These are phyloP conservation scores for Antennarius maculatus DNA, from an alignment of 2,797 vertebrate genomes.

Conservation along the genomic window DNA sequence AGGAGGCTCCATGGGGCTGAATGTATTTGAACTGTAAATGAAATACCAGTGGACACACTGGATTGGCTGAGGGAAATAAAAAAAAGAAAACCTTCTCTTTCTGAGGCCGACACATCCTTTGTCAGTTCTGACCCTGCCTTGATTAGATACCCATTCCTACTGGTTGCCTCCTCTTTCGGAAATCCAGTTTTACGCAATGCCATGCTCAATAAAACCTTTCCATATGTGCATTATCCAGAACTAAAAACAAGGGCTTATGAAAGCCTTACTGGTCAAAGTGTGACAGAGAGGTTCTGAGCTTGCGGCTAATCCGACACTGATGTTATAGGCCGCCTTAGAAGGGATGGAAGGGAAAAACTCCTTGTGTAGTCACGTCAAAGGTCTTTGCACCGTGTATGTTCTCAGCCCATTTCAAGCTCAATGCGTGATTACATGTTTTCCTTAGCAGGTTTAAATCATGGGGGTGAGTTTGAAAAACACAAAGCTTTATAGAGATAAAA, in stretches of 20 bases:
- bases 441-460: neutral
- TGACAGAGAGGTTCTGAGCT: constrained; percentile 54
- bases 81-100: constrained; percentile 36
- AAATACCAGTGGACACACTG: constrained; percentile 31
- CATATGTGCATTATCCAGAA: constrained; percentile 73
- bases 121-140: constrained; percentile 29
- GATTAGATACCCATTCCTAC: constrained; percentile 56
- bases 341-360: constrained; percentile 46
- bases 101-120: constrained; percentile 22
- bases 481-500: constrained; percentile 6
- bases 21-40: constrained; percentile 68
- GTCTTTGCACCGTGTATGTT: constrained; percentile 25
- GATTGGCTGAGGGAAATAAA: constrained; percentile 37
- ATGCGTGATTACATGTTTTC: constrained; percentile 23
- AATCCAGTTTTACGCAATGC: constrained; percentile 72
- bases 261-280: constrained; percentile 58
- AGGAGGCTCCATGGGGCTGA: constrained; percentile 40
- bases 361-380: constrained; percentile 38
- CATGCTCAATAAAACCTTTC: constrained; percentile 72
- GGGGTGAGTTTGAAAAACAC: neutral
- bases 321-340: constrained; percentile 60
- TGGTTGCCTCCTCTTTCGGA: constrained; percentile 57
- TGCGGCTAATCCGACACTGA: constrained; percentile 58
- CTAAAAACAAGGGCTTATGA: constrained; percentile 70
- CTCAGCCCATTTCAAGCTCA: constrained; percentile 14